These are phyloP conservation scores for Antheraea mylitta DNA, from an alignment of 1,140 invertebrate species.

Conservation along the genomic window DNA sequence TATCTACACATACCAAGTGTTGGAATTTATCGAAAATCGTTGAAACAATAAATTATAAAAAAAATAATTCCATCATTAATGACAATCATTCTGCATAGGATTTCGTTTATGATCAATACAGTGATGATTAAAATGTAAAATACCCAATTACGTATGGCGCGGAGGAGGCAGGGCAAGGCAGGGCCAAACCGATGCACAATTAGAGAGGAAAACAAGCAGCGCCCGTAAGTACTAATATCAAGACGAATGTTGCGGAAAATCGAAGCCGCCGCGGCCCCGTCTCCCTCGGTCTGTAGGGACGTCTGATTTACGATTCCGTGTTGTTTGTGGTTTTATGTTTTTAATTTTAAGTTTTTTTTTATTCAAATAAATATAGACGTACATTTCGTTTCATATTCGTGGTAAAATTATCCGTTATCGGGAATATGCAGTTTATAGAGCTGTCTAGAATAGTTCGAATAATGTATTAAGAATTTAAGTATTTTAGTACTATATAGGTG, in stretches of 20 bases:
- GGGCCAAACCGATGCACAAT: conserved; percentile 66
- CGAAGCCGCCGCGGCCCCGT: conserved; percentile 41
- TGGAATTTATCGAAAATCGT: too few species aligned
- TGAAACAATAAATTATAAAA: too few species aligned
- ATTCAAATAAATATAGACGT: not conserved
- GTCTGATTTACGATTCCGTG: conserved; percentile 64
- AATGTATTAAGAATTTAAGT: too few species aligned
- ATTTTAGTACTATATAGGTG: too few species aligned
- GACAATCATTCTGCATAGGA: not conserved
- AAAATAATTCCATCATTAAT: too few species aligned
- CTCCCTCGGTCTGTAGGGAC: conserved; percentile 47
- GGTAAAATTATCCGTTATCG: too few species aligned
- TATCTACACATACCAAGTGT: too few species aligned
- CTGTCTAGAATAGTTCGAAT: too few species aligned
- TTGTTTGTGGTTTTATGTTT: conserved; percentile 18
- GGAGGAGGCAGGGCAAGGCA: conserved; percentile 19
- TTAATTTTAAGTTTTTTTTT: conserved; percentile 13
- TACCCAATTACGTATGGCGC: conserved; percentile 6
- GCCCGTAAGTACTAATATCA: conserved; percentile 61
- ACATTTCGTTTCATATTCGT: too few species aligned
- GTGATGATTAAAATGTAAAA: not conserved
- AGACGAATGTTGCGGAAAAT: conserved; percentile 78
- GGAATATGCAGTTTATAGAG: too few species aligned
- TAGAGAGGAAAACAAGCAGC: conserved; percentile 54
- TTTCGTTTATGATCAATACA: not conserved